Percentiles rank a stretch among this genome's conserved stretches.
Conservation (phyloP, 2,888 invertebrate species). For the Hemistola chrysoprasaria region DNA sequence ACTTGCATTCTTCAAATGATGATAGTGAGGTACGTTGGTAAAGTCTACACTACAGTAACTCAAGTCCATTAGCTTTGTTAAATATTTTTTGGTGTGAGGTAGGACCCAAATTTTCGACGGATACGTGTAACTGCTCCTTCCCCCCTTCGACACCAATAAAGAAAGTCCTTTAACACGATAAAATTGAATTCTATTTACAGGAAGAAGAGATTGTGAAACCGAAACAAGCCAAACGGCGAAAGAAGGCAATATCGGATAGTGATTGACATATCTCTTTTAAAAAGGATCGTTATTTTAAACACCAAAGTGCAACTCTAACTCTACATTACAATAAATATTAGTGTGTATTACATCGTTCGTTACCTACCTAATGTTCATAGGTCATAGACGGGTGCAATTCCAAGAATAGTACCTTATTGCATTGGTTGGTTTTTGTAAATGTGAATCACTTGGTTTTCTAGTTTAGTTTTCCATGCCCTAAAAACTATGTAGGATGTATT, state of each 20-base stretch:
- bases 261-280: slow-evolving; percentile 87
- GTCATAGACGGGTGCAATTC: slow-evolving; percentile 62
- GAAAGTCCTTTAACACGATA: no score
- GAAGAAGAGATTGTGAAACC: slow-evolving; percentile 96
- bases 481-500: slow-evolving; percentile 16
- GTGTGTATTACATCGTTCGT: slow-evolving; percentile 50
- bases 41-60: no score
- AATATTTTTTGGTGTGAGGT: no score
- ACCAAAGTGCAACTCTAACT: slow-evolving; percentile 82
- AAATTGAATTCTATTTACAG: slow-evolving; percentile 70
- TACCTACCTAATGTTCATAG: slow-evolving; percentile 62
- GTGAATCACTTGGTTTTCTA: slow-evolving; percentile 21
- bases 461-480: slow-evolving; percentile 7
- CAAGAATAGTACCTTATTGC: slow-evolving; percentile 61
- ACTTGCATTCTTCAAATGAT: slow-evolving; percentile 87
- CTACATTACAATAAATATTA: slow-evolving; percentile 72
- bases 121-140: no score
- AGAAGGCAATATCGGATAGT: slow-evolving; percentile 95
- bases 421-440: slow-evolving; percentile 32
- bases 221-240: slow-evolving; percentile 94
- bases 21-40: slow-evolving; percentile 85
- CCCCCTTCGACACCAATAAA: no score
- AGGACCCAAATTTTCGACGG: no score
- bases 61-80: no score
- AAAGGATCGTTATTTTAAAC: slow-evolving; percentile 66